These are phyloP conservation scores for Melanotus villosus DNA, from an alignment of 2,888 invertebrate species.

Conservation along the genomic window DNA sequence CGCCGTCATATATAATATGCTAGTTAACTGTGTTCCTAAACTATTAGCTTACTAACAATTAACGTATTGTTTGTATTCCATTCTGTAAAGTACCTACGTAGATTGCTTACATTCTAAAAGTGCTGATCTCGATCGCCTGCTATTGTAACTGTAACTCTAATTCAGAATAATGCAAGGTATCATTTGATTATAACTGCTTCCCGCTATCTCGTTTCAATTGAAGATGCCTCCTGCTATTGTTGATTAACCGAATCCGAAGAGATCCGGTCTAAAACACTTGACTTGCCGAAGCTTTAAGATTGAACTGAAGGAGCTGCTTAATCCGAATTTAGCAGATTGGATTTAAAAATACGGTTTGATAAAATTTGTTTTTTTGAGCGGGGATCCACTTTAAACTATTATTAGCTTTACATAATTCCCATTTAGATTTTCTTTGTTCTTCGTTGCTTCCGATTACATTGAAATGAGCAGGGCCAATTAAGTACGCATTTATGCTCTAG, in stretches of 20 bases:
- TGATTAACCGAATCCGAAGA: conserved; percentile 8
- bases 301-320: no score
- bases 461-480: not conserved
- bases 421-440: not conserved
- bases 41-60: not conserved
- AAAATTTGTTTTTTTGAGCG: no score
- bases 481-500: not conserved
- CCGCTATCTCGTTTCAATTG: conserved; percentile 12
- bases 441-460: not conserved
- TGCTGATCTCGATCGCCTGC: conserved; percentile 16
- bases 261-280: not conserved
- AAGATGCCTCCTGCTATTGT: conserved; percentile 11
- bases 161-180: conserved; percentile 22
- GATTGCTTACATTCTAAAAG: conserved; percentile 14
- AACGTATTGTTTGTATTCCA: conserved; percentile 6
- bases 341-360: no score
- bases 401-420: not conserved
- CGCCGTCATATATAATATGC: not conserved
- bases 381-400: no score
- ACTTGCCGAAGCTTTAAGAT: no score
- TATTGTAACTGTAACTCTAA: conserved; percentile 27
- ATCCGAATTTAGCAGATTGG: no score
- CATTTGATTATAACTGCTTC: conserved; percentile 35
- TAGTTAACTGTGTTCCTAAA: not conserved
- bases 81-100: not conserved